A percentile compares a stretch with the other conserved stretches of the same genome.
These are phyloP conservation scores for Semaprochilodus insignis DNA, from an alignment of 2,797 vertebrate genomes.

Conservation along the genomic window DNA sequence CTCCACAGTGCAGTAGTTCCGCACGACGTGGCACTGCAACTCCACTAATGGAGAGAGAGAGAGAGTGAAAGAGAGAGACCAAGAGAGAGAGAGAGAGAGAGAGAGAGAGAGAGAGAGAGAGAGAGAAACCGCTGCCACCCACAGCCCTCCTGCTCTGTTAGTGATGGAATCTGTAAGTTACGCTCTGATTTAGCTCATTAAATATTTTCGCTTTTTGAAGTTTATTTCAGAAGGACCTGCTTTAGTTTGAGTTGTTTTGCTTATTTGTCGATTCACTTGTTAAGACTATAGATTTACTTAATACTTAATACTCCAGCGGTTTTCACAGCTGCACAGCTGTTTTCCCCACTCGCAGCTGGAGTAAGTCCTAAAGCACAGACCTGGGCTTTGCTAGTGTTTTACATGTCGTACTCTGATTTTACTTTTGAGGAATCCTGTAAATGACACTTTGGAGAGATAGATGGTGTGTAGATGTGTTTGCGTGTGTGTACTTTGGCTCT, in stretches of 20 bases:
- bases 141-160: not conserved
- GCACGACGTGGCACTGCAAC: slow-evolving; percentile 56
- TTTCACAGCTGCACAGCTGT: not conserved
- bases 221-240: not conserved
- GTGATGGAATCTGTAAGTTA: slow-evolving; percentile 43
- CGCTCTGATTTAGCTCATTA: slow-evolving; percentile 6
- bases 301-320: not conserved
- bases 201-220: too few relatives aligned
- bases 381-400: not conserved
- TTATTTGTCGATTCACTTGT: not conserved
- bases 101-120: not conserved
- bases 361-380: not conserved
- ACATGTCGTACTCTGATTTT: not conserved
- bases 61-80: slow-evolving; percentile 2
- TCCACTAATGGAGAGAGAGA: not conserved
- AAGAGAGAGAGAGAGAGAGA: not conserved
- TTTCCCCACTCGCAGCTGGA: not conserved
- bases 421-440: not conserved
- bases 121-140: not conserved
- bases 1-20: slow-evolving; percentile 39
- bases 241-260: not conserved
- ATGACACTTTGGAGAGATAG: not conserved
- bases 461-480: slow-evolving; percentile 31
- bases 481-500: slow-evolving; percentile 57
- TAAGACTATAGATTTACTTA: not conserved